phyloP scores from a whole-genome alignment of 2,888 invertebrate species.

The Phragmatobia fuliginosa region DNA sequence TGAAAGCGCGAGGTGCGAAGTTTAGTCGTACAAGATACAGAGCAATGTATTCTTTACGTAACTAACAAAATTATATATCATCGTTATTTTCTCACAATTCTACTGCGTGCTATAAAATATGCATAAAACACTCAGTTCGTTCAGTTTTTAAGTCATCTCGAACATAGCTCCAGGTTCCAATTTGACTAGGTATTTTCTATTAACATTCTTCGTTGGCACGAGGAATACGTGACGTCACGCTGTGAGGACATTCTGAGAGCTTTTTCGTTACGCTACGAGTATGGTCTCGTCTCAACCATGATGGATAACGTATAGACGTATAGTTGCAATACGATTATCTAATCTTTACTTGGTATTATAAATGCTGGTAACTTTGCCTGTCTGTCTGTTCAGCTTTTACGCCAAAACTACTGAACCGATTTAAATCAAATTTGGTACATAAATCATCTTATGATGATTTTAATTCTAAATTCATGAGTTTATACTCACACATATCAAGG shows the following conservation, averaged over 20 bases:
- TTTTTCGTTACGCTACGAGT: background rate
- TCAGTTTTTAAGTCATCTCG: background rate
- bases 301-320: background rate
- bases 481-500: no score
- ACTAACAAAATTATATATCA: no score
- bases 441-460: no score
- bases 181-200: slow-evolving; percentile 2
- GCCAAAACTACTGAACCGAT: no score
- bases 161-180: background rate
- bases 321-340: background rate
- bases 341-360: no score
- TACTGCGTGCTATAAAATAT: background rate
- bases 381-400: no score
- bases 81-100: background rate
- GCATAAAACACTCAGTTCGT: background rate
- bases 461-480: no score
- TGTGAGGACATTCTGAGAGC: background rate
- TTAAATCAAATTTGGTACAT: no score
- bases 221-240: background rate
- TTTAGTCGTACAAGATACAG: no score
- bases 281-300: background rate
- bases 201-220: background rate
- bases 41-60: no score
- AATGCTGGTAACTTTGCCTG: no score
- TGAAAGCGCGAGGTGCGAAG: no score